Conservation (phyloP, 2,113 vertebrate genomes). For the Panurus biarmicus region DNA sequence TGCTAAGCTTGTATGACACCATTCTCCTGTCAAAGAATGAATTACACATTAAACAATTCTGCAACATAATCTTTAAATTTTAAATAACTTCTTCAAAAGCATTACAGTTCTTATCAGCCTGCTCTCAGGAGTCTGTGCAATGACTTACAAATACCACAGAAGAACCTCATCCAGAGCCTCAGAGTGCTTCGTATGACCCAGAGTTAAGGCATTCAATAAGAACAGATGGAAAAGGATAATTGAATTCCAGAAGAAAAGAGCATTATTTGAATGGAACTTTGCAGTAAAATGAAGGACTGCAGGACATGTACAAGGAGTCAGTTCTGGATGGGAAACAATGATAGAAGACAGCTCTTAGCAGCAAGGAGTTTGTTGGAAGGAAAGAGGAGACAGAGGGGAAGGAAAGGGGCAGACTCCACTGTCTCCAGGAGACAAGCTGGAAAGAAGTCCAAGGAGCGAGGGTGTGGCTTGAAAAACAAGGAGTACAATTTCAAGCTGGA, state of each 20-base stretch:
- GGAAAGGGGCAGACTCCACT: neutral
- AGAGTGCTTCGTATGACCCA: neutral
- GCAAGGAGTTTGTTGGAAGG: neutral
- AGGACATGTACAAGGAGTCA: neutral
- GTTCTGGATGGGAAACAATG: neutral
- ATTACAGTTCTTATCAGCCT: neutral
- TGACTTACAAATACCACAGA: neutral
- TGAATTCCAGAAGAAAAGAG: neutral
- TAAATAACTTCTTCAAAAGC: neutral
- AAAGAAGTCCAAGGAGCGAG: conserved; percentile 11
- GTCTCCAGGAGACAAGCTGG: conserved; percentile 9
- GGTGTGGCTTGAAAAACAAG: conserved; percentile 47
- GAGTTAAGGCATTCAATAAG: neutral
- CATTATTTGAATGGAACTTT: neutral
- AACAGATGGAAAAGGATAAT: neutral
- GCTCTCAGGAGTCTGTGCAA: neutral
- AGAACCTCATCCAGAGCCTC: neutral
- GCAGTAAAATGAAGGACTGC: neutral
- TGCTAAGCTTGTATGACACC: neutral
- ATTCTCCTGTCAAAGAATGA: neutral
- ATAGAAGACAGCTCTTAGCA: neutral
- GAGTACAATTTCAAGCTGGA: conserved; percentile 9
- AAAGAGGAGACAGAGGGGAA: neutral
- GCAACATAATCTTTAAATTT: neutral
- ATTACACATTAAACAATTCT: neutral